Base-by-base conservation (phyloP, 2,113 vertebrate genomes). In the Callipepla squamata region DNA sequence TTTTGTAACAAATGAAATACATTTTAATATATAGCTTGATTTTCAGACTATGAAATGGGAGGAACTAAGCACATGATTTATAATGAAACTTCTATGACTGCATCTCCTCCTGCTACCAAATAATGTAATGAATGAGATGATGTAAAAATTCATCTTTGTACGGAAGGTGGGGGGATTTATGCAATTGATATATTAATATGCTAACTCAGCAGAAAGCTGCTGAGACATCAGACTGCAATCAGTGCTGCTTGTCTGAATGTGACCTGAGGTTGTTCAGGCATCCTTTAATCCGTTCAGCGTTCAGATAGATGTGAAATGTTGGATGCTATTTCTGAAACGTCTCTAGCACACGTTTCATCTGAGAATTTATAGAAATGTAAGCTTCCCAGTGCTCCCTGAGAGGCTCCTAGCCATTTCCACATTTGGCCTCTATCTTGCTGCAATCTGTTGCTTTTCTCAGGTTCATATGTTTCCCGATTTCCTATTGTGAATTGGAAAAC, bases 401-500 rank as follows among this genome's bases (percentile, higher is more conserved):
- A 85, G 11, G 1, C 4, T 85, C 70, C 28, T 51, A 55, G 18
- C n/a, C 3, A 36, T 89, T 95, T 89, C 75, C 85, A 85, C 84
- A 94, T 92, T 87, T 94, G 94, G 84, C 63, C 63, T 92, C 72
- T 73, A 30, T 89, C 70, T 85, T 87, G 61, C 62, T 89, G 75
- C 81, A 89, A 15, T 80, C 55, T 91, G 30, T 92, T 92, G 50
- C 66, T 89, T 55, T 77, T 92, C 84, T 85, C 78, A 87, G 68
- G 63, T 92, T 89, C 81, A 59, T 34, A 26, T 69, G 42, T 83
- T 95, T 93, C 89, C 91, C 85, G 89, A 87, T 85, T 94, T 92
- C 84, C 93, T 51, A 15, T 89, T 94, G 84, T 92, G 79, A 76
- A 91, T 68, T 87, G 68, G 80, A 91, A 93, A 82, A 70, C 10